phyloP scores from a whole-genome alignment of 2,888 invertebrate species.

The Autographa pulchrina region DNA sequence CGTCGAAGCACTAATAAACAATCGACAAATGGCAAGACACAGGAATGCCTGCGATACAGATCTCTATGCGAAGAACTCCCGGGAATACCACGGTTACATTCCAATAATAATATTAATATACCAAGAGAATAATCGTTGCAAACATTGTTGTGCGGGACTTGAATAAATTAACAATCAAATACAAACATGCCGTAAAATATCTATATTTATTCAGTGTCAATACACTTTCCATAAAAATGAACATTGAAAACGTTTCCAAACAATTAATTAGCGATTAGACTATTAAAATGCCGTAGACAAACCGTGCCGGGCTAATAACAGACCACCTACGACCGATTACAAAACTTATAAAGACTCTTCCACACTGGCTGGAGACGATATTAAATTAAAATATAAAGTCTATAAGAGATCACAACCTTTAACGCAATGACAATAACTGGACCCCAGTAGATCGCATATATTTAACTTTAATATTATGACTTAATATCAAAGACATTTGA shows the following conservation, averaged over 20 bases:
- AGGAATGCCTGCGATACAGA: conserved; percentile 41
- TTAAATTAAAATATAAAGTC: background rate
- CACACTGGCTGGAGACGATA: background rate
- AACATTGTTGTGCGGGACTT: conserved; percentile 38
- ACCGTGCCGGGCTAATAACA: conserved; percentile 74
- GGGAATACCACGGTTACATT: conserved; percentile 39
- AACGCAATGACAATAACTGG: background rate
- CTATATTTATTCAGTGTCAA: conserved; percentile 59
- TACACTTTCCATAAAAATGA: conserved; percentile 56
- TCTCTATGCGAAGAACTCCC: conserved; percentile 49
- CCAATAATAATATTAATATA: conserved; percentile 32
- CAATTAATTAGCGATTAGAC: conserved; percentile 71
- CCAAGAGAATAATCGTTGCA: conserved; percentile 24
- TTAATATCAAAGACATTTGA: background rate
- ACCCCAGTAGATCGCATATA: background rate
- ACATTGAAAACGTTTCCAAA: conserved; percentile 57
- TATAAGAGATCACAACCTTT: background rate
- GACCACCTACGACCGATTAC: conserved; percentile 82
- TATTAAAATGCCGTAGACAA: conserved; percentile 80
- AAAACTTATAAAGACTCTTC: conserved; percentile 73
- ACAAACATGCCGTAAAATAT: conserved; percentile 47
- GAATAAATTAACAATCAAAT: conserved; percentile 59
- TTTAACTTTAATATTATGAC: background rate
- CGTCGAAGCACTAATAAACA: conserved; percentile 42
- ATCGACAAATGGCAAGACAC: conserved; percentile 35